Evolutionary conservation across 2,888 invertebrate genomes (phyloP).

Genomic region (Drosophila fulvimacula): DNA sequence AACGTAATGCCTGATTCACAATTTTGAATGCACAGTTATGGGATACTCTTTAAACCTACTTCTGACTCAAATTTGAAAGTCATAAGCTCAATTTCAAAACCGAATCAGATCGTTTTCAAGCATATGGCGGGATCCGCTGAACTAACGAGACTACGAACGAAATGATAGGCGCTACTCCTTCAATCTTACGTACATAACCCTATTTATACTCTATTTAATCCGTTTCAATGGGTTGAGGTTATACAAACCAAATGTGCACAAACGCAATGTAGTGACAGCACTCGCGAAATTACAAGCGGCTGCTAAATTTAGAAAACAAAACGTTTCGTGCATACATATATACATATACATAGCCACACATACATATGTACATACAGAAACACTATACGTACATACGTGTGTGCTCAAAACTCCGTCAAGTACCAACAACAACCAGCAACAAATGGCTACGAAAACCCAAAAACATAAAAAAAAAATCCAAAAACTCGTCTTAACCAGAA

Average conservation of each 20-base stretch:
- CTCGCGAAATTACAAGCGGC: slow-evolving; percentile 37
- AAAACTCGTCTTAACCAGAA: slow-evolving; percentile 82
- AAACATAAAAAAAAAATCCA: slow-evolving; percentile 46
- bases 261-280: slow-evolving; percentile 2
- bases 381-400: slow-evolving; percentile 5
- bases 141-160: no score
- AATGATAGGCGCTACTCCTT: not conserved
- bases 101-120: no score
- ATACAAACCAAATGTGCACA: slow-evolving; percentile 19
- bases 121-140: no score
- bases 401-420: slow-evolving; percentile 50
- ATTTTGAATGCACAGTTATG: no score
- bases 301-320: slow-evolving; percentile 77
- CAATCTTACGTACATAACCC: not conserved
- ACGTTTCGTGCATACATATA: slow-evolving; percentile 22
- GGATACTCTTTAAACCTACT: no score
- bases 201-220: not conserved
- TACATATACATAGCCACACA: not conserved
- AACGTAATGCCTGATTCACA: no score
- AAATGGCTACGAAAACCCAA: slow-evolving; percentile 64
- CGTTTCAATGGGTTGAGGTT: not conserved
- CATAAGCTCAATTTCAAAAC: no score
- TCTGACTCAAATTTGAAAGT: no score
- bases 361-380: not conserved
- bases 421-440: slow-evolving; percentile 44